Base-by-base conservation (phyloP, 1,140 invertebrate species). In the Archivesica marissinica region DNA sequence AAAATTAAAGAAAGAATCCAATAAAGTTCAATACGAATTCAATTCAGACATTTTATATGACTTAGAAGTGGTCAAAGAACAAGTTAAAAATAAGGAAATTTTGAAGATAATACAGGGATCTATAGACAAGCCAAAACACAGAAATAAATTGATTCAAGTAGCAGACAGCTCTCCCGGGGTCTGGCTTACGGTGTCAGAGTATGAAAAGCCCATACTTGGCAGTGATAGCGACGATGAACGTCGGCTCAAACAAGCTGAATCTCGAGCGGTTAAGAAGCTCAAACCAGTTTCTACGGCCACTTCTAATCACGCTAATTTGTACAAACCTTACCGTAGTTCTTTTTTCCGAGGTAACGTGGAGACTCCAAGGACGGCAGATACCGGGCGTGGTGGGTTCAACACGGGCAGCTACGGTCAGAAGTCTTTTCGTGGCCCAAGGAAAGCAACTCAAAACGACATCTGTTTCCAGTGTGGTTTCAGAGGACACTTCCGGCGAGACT, bases 401-500 rank as follows among this genome's bases (percentile, higher is more conserved):
- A 6, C 7, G 23, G 23, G 50, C 17, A 23, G 50, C 15, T 54
- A n/a, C 23, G 50, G 23, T 3, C 23, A 11, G 15, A 54, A 54
- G 17, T 23, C 2, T 23, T 38, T 38, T 28, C 59, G 64, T 68
- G 64, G 30, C 30, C 2, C 13, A 11, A 47, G 68, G 28, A 20
- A 4, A 47, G 41, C 68, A 2, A 6, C 30, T 1, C 33, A 4
- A 2, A 66, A 15, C 6, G 61, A 66, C n/a, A 28, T 66, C 30
- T 66, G 61, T 20, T 66, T 38, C 33, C 33, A 3, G n/a, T 66
- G 61, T 66, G 33, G 61, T 7, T 1, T 20, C n/a, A 6, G 2
- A n/a, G 61, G 61, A 3, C 59, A 61, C 59, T 61, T 61, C 59
- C 59, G 59, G n/a, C n/a, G n/a, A n/a, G n/a, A n/a, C n/a, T n/a